Evolutionary conservation across 2,113 vertebrate genomes (phyloP).

Genomic region (Bucco capensis): DNA sequence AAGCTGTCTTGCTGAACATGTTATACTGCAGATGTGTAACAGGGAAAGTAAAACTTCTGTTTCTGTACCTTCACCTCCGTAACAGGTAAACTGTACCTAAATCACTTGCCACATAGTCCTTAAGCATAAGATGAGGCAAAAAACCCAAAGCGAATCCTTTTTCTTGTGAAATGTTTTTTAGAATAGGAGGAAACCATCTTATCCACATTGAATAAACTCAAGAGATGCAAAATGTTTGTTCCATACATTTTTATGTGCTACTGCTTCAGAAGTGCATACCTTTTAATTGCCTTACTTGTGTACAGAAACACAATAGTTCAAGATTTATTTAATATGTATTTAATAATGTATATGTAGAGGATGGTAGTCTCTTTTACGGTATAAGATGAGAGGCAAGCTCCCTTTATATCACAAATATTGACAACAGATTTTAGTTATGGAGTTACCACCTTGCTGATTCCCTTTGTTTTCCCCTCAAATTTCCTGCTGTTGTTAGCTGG

Average conservation of each 20-base stretch:
- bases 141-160: not conserved
- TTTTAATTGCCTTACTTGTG: not conserved
- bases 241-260: not conserved
- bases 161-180: not conserved
- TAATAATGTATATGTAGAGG: not conserved
- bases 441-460: not conserved
- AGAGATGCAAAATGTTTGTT: not conserved
- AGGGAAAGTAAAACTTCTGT: not conserved
- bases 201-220: not conserved
- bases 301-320: not conserved
- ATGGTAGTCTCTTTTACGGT: not conserved
- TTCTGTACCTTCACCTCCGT: not conserved
- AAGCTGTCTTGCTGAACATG: not conserved
- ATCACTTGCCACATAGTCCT: not conserved
- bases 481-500: not conserved
- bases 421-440: not conserved
- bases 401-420: not conserved
- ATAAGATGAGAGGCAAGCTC: not conserved
- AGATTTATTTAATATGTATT: not conserved
- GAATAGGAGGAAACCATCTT: not conserved
- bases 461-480: not conserved
- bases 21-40: not conserved
- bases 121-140: not conserved
- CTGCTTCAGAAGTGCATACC: not conserved
- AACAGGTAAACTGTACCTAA: not conserved